A percentile compares a stretch with the other conserved stretches of the same genome.
phyloP scores from a whole-genome alignment of 2,797 vertebrate species.

The Poecilia wingei region DNA sequence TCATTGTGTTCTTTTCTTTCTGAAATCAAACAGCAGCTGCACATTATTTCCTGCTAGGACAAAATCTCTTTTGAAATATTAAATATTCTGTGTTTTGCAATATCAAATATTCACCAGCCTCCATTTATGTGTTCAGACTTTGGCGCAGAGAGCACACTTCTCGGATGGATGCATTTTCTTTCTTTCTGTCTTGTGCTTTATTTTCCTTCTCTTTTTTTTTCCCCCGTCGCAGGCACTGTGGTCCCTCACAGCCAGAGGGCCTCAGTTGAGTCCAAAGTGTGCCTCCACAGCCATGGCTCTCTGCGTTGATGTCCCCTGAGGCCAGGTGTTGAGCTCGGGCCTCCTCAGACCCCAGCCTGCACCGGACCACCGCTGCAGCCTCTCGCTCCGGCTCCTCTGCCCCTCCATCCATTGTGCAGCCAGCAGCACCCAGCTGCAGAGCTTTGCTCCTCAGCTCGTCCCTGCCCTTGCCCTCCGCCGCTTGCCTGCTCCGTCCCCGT shows the following conservation, averaged over 20 bases:
- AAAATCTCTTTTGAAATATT: slow-evolving; percentile 69
- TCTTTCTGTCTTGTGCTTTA: slow-evolving; percentile 38
- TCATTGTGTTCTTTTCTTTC: slow-evolving; percentile 26
- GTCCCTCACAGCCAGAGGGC: slow-evolving; percentile 65
- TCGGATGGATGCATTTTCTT: slow-evolving; percentile 48
- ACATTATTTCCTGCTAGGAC: slow-evolving; percentile 57
- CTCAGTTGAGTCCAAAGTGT: slow-evolving; percentile 66
- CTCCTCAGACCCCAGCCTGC: slow-evolving; percentile 40
- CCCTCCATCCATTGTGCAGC: slow-evolving; percentile 76
- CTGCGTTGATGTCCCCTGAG: slow-evolving; percentile 78
- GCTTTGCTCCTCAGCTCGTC: slow-evolving; percentile 46
- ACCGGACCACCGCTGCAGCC: slow-evolving; percentile 46
- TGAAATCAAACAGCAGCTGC: slow-evolving; percentile 58
- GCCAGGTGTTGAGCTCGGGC: slow-evolving; percentile 50
- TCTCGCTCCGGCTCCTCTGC: slow-evolving; percentile 49
- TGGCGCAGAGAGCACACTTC: slow-evolving; percentile 36
- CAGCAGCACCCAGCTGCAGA: slow-evolving; percentile 63
- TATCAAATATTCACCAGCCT: slow-evolving; percentile 74
- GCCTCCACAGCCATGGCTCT: slow-evolving; percentile 70
- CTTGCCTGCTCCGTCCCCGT: slow-evolving; percentile 28
- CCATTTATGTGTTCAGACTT: slow-evolving; percentile 70
- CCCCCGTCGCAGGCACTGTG: slow-evolving; percentile 42
- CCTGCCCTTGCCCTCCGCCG: slow-evolving; percentile 31
- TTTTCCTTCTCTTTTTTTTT: slow-evolving; percentile 24
- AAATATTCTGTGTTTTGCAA: slow-evolving; percentile 72